phyloP scores from a whole-genome alignment of 2,888 invertebrate genomes.

The Amiota mariae region DNA sequence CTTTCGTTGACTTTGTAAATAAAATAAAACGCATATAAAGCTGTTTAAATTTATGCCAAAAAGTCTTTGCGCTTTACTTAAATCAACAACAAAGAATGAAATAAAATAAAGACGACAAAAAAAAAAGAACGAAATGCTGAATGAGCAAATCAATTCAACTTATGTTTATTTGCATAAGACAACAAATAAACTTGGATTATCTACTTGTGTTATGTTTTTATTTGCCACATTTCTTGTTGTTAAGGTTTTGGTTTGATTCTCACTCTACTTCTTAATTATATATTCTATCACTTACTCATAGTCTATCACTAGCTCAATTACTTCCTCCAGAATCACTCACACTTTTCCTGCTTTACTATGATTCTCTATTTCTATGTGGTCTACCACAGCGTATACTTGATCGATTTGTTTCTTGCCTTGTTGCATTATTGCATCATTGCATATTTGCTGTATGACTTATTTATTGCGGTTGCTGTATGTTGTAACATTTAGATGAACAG shows the following conservation, averaged over 20 bases:
- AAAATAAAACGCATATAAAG: neutral
- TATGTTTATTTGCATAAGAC: no score
- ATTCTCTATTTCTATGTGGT: neutral
- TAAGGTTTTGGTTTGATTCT: constrained; percentile 5
- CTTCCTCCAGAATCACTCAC: no score
- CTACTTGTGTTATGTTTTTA: neutral
- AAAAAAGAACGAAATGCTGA: neutral
- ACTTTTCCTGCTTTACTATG: no score
- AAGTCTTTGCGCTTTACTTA: constrained; percentile 4
- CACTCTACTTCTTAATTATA: no score
- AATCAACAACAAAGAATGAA: neutral
- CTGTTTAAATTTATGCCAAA: constrained; percentile 17
- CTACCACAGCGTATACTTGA: constrained; percentile 56
- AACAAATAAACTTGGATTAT: no score
- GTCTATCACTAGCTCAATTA: no score
- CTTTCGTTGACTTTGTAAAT: neutral
- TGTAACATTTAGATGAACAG: neutral
- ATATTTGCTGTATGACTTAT: no score
- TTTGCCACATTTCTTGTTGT: constrained; percentile 1
- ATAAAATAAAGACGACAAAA: neutral
- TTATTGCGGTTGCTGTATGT: no score
- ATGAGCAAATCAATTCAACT: neutral
- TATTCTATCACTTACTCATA: no score
- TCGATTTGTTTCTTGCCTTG: constrained; percentile 46
- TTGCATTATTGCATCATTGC: no score